Percentiles rank a stretch among this genome's conserved stretches.
Evolutionary conservation across 1,140 invertebrate species (phyloP).

Genomic region (Rhynchophorus ferrugineus): DNA sequence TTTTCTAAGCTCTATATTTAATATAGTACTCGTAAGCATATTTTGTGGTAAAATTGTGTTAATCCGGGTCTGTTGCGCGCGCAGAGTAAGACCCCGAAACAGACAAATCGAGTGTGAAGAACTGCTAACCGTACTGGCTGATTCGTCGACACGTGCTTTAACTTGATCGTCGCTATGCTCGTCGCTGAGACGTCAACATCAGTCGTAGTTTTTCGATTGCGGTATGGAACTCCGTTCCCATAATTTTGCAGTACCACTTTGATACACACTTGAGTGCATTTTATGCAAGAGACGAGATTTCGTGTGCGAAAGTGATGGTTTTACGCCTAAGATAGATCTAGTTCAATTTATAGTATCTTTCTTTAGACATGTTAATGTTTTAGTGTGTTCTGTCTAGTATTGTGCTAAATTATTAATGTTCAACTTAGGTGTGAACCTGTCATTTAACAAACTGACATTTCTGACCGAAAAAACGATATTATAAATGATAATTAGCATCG

Average conservation of each 20-base stretch:
- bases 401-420: too few relatives aligned
- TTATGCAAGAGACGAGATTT: conserved; percentile 9
- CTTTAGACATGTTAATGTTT: too few relatives aligned
- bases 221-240: conserved; percentile 4
- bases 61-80: conserved; percentile 12
- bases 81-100: conserved; percentile 15
- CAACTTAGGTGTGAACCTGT: too few relatives aligned
- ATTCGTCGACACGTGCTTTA: conserved; percentile 22
- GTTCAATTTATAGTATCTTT: too few relatives aligned
- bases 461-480: too few relatives aligned
- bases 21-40: too few relatives aligned
- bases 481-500: too few relatives aligned
- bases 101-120: conserved; percentile 24
- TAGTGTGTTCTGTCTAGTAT: too few relatives aligned
- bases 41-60: neutral
- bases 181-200: conserved; percentile 10
- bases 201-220: conserved; percentile 19
- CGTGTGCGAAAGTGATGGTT: conserved; percentile 2
- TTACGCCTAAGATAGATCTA: too few relatives aligned
- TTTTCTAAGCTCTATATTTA: too few relatives aligned
- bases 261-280: conserved; percentile 14
- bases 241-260: conserved; percentile 10
- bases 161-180: conserved; percentile 4
- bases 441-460: too few relatives aligned
- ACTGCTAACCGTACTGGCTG: conserved; percentile 20